A percentile compares a stretch with the other conserved stretches of the same genome.
phyloP scores from a whole-genome alignment of 2,113 vertebrate species.

The Mugil cephalus region DNA sequence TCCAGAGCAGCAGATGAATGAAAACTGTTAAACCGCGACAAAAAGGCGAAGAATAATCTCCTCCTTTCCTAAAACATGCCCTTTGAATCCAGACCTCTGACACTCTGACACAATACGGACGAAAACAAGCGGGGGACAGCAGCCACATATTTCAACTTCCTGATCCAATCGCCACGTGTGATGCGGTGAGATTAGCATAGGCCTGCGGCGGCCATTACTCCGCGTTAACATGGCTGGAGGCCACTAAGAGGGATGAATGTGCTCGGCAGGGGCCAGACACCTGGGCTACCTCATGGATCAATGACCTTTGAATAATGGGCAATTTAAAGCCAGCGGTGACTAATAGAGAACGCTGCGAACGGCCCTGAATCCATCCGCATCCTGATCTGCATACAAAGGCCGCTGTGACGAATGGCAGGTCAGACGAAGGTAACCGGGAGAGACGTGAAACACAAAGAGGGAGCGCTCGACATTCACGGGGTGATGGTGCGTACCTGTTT shows the following conservation, averaged over 20 bases:
- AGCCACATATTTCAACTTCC: conserved; percentile 40
- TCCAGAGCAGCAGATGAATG: no score
- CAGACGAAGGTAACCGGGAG: conserved; percentile 12
- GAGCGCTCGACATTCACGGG: not conserved
- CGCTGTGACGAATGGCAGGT: conserved; percentile 40
- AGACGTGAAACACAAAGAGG: not conserved
- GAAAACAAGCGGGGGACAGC: conserved; percentile 24
- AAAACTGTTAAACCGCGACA: no score
- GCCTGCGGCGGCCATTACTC: conserved; percentile 55
- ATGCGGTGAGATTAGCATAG: conserved; percentile 61
- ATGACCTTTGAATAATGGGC: conserved; percentile 72
- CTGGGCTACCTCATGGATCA: conserved; percentile 56
- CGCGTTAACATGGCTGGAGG: conserved; percentile 55
- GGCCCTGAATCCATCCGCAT: conserved; percentile 45
- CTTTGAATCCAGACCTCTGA: not conserved
- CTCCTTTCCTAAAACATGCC: conserved; percentile 4
- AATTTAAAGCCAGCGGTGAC: conserved; percentile 59
- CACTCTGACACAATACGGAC: not conserved
- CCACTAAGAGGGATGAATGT: conserved; percentile 49
- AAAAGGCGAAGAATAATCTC: not conserved
- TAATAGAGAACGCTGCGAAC: conserved; percentile 9
- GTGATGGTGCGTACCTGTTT: conserved; percentile 88
- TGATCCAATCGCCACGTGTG: conserved; percentile 51
- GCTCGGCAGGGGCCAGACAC: conserved; percentile 37
- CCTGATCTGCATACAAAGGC: conserved; percentile 35